phyloP scores from a whole-genome alignment of 2,888 invertebrate species.

The Anticlea derivata region DNA sequence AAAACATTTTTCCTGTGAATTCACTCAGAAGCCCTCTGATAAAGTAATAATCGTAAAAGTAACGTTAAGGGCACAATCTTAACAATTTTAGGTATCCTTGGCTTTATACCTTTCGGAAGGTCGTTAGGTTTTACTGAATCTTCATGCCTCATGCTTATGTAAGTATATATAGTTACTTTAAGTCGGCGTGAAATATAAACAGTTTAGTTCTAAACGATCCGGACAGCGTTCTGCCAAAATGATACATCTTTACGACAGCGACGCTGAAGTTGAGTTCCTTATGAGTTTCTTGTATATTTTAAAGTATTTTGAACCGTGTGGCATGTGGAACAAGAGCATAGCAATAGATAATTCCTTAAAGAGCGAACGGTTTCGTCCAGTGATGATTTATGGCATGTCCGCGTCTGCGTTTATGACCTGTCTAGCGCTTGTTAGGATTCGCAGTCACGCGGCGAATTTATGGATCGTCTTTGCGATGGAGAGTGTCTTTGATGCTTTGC shows the following conservation, averaged over 20 bases:
- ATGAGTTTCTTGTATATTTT: conserved; percentile 7
- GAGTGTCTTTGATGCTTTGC: conserved; percentile 6
- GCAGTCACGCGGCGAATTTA: conserved; percentile 10
- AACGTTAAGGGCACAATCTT: conserved; percentile 18
- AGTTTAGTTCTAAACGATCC: conserved; percentile 18
- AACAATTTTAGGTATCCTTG: conserved; percentile 16
- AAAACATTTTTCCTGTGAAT: conserved; percentile 6
- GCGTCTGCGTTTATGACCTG: conserved; percentile 9
- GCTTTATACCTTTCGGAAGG: conserved; percentile 24
- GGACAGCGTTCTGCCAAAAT: conserved; percentile 11
- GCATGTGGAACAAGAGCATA: background rate
- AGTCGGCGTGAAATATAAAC: conserved; percentile 21
- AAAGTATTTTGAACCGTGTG: background rate
- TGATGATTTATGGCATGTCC: conserved; percentile 16
- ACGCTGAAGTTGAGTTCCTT: conserved; percentile 10
- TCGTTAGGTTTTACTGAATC: conserved; percentile 30
- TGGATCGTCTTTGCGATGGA: background rate
- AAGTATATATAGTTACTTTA: no score
- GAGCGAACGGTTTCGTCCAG: background rate
- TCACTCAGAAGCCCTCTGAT: conserved; percentile 12
- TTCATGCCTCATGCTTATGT: conserved; percentile 33
- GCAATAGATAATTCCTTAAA: conserved; percentile 14
- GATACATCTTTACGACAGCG: conserved; percentile 13
- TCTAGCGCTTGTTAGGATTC: conserved; percentile 20
- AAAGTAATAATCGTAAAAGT: conserved; percentile 21